phyloP scores from a whole-genome alignment of 2,797 vertebrate species.

The Orientallactaga sibirica region DNA sequence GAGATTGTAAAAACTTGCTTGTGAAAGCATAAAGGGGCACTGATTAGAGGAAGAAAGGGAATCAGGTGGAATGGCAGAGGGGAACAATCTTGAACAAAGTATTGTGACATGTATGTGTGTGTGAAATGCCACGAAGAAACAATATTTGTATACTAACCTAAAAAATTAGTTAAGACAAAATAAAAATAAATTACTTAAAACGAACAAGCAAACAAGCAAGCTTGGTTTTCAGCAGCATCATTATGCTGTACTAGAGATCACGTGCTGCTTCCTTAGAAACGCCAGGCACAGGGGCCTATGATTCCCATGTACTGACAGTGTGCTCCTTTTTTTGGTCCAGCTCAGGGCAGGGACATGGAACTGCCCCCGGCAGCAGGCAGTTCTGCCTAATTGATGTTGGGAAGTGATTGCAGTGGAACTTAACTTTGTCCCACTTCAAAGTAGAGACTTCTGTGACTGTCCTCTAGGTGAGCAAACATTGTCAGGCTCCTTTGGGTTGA shows the following conservation, averaged over 20 bases:
- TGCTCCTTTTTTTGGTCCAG: conserved; percentile 23
- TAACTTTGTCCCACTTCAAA: neutral
- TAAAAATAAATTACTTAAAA: too few relatives aligned
- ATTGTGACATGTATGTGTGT: neutral
- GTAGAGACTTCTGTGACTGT: neutral
- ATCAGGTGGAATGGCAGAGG: too few relatives aligned
- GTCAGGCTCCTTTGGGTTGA: neutral
- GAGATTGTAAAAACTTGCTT: conserved; percentile 19
- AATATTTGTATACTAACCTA: neutral
- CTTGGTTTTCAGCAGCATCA: neutral
- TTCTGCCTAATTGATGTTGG: neutral
- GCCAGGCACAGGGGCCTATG: neutral
- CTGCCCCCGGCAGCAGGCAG: neutral
- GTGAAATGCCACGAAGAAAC: neutral
- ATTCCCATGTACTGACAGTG: neutral
- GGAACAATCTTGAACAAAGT: neutral
- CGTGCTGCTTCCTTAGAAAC: neutral
- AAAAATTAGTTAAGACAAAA: neutral
- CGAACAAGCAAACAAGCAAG: too few relatives aligned
- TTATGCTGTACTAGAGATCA: neutral
- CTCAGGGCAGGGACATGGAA: neutral
- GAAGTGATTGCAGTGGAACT: conserved; percentile 1
- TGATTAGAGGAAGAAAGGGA: neutral
- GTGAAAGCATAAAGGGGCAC: neutral
- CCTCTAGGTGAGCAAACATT: neutral